Base-by-base conservation (phyloP, 2,888 invertebrate species). In the Agonopterix arenella region DNA sequence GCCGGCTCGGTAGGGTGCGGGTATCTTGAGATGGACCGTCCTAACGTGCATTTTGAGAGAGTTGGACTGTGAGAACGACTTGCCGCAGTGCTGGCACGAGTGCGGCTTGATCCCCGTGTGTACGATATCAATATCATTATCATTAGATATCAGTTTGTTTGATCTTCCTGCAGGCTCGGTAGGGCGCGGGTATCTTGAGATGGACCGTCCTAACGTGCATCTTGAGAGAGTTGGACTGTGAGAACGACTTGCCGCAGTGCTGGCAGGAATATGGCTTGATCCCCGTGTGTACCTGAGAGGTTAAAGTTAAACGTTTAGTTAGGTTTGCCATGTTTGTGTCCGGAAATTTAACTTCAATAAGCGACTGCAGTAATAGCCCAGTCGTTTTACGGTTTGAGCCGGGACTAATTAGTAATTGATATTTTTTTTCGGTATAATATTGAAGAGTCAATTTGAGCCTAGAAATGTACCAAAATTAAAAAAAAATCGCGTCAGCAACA, bases 21-120 rank as follows among this genome's bases (percentile, higher is more conserved):
- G 84, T 57, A 80, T 52, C 38, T 82, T 83, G 0, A 84, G 57
- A 40, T 73, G 72, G 0, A 52, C 52, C 4, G 47, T 52, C 5
- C 45, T 5, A 13, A 13, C 13, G 13, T 13, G 13, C 13, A 13
- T 13, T 2, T 13, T 13, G 13, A 13, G 13, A 37, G 37, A 37
- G 37, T 8, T 10, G 37, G 8, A 37, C 10, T 37, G 37, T 37
- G 8, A 37, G 37, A 10, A 37, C 10, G 37, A 37, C 2, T 37
- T 10, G 8, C 37, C 37, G 8, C 37, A 10, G 37, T 9, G 8
- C 8, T 8, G 37, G 37, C 37, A 8, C 37, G 60, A 62, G 57
- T 84, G 85, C 0, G 86, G 85, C 50, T 82, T 83, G 0, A 64
- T 79, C 0, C 85, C 84, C 0, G 84, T 83, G 63, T 85, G 85